Base-by-base conservation (phyloP, 2,888 invertebrate genomes). In the Clusia tigrina region DNA sequence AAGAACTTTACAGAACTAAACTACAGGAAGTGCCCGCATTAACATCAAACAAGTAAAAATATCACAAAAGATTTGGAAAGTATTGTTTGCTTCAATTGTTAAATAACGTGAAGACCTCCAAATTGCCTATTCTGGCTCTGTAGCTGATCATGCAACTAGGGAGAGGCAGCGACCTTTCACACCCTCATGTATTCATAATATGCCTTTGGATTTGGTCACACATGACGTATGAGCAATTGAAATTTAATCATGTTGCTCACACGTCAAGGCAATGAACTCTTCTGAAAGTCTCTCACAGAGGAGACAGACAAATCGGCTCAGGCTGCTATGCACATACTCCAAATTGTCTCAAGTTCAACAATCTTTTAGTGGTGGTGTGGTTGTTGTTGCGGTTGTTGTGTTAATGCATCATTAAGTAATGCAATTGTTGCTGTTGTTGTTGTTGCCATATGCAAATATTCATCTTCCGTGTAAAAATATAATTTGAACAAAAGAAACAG, bases 301-400 rank as follows among this genome's bases (percentile, higher is more conserved):
- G 6, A 32, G 32, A 6, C 32, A 12, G 12, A 32, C 32, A 32
- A 32, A 32, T 12, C 6, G 32, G 12, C 32, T 6, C 6, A 32
- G 6, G 6, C 6, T 9, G 12, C 6, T 32, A 32, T 12, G 32
- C 6, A 32, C 32, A 12, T 9, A n/a, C 42, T 6, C 9, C 9
- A 9, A 42, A 42, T 42, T 42, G 42, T 42, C n/a, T 42, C 42
- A 42, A 42, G 42, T 42, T 42, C 42, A 42, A 42, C 12, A 6
- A 42, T 15, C 42, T 42, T 6, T 42, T 6, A n/a, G 15, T 42
- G n/a, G 3, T 42, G 9, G 3, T n/a, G 42, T 17, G 9, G 42
- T 15, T 15, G n/a, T 42, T 15, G 42, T 42, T 42, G 3, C n/a
- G 9, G 9, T 42, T 42, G n/a, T 42, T 42, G n/a, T 42, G n/a